Evolutionary conservation across 1,140 invertebrate species (phyloP), one percentile per base, ranked within the genome.

Genomic region (Calycopis cecrops): DNA sequence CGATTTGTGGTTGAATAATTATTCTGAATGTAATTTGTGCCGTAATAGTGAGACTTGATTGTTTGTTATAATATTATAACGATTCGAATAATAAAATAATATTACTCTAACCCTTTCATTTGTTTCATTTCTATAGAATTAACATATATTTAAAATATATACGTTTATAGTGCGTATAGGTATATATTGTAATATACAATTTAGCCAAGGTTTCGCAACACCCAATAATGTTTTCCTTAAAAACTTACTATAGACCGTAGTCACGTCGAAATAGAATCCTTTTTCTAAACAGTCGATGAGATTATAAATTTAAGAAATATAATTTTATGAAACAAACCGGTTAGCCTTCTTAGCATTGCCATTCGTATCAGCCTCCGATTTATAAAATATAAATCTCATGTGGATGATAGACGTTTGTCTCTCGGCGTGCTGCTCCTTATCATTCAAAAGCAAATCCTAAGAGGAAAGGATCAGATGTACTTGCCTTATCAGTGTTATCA

Each of bases 401-500:
- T 44, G 9, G 14, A 16, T 44, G n/a, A 14, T 12, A 44, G 40
- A 44, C 40, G 40, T 44, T 7, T 16, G 40, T 16, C 12, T 14
- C 12, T 9, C 40, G 17, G 40, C 9, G 40, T 17, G 6, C 17
- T 16, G 14, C 9, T 4, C 4, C 40, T 16, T 1, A 16, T 28
- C 12, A 18, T 42, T 18, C 14, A 51, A 35, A 28, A 28, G 21
- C 21, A 28, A 56, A n/a, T 28, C 40, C 40, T 40, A 28, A 28
- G 17, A 35, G 11, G 40, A 47, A 35, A 55, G 17, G 18, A 55
- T 48, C 55, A 60, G 60, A 62, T 71, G 38, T 40, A 14, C n/a
- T n/a, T 66, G 52, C 53, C 54, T 66, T 66, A 69, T 64, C 59
- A 55, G 47, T 55, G 34, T 59, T 63, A 64, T 69, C 59, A 63